Evolutionary conservation across 2,113 vertebrate species (phyloP), one percentile per base, ranked within the genome.

Genomic region (Odontesthes bonariensis): DNA sequence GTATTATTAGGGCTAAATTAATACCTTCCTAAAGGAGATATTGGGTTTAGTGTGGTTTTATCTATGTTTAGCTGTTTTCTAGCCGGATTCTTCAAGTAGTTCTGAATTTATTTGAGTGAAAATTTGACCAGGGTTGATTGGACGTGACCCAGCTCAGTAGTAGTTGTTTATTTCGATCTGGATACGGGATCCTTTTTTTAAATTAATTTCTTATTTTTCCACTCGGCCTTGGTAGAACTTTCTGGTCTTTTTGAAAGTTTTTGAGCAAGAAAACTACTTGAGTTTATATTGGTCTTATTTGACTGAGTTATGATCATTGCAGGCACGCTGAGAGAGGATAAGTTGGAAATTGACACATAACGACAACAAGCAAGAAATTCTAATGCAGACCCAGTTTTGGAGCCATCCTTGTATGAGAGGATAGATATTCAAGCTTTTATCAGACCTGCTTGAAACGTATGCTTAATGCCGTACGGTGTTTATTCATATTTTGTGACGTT

Each of bases 371-470:
- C 40, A 51, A 20, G 32, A 61, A 44, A 35, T 20, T 59, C 35
- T 8, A 57, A 59, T 49, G 23, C 49, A 47, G 31, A 53, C 55
- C 61, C 56, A 58, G 58, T 60, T 77, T 65, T 44, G 5, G 20
- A 54, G 4, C 2, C 40, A 6, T 58, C 56, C 20, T 53, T 23
- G 54, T 23, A 11, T 8, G 19, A 44, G 4, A 54, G 4, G 2
- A 9, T 44, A 33, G 13, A 14, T 16, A 44, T 16, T 16, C 13
- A 14, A 44, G 42, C 42, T 14, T 27, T 27, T 3, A 10, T 20
- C 2, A 52, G 20, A 52, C 49, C n/a, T 20, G 49, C 27, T 27
- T 27, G 1, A 27, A 27, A 27, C 27, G 27, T 27, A 3, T 27
- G 27, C 27, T 27, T 27, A 27, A 52, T 20, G 20, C 6, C 49